Evolutionary conservation across 1,140 invertebrate genomes (phyloP).

Genomic region (Drosophila pruinosa): DNA sequence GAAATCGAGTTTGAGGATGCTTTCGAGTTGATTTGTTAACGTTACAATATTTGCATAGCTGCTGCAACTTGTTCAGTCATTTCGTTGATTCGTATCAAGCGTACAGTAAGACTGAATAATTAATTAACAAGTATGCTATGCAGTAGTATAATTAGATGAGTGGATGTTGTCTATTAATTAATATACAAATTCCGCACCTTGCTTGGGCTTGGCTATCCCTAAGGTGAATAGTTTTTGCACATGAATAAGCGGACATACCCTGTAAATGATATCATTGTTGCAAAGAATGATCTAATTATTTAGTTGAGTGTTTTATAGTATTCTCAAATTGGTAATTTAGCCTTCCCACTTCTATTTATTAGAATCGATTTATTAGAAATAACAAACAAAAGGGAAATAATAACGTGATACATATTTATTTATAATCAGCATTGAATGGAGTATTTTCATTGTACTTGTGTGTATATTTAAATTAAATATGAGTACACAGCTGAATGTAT

Average conservation of each 20-base stretch:
- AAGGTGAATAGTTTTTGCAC: background rate
- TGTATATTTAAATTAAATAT: background rate
- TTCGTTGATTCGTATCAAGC: background rate
- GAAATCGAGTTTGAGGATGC: background rate
- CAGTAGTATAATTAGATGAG: background rate
- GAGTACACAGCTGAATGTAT: constrained; percentile 24
- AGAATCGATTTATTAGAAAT: background rate
- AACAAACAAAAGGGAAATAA: background rate
- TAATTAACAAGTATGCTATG: background rate
- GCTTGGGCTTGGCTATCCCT: background rate
- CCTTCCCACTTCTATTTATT: background rate
- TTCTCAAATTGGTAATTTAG: no score
- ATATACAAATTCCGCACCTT: background rate
- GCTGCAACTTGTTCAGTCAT: background rate
- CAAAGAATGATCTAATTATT: background rate
- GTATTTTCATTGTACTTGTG: background rate
- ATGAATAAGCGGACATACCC: background rate
- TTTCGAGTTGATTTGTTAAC: background rate
- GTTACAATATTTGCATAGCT: background rate
- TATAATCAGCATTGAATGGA: constrained; percentile 8
- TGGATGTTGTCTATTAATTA: background rate
- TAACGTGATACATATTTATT: background rate
- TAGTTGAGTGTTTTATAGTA: no score
- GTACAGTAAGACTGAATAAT: background rate
- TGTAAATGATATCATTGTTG: background rate